Conservation (phyloP, 2,113 vertebrate genomes). For the Chroicocephalus ridibundus region DNA sequence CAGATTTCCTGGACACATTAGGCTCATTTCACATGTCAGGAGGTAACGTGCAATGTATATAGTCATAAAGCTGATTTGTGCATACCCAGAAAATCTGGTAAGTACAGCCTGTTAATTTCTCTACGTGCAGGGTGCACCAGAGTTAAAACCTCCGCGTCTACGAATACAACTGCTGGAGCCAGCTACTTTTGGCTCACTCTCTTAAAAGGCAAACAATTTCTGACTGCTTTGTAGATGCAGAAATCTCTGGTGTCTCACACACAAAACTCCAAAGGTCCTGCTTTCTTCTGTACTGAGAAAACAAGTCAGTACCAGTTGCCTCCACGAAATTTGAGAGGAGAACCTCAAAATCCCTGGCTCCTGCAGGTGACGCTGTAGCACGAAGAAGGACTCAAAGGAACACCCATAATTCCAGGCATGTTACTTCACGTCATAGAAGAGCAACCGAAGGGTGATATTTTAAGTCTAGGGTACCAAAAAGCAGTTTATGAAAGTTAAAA, state of each 20-base stretch:
- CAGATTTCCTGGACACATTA: not conserved
- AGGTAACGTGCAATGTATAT: not conserved
- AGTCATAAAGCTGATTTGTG: not conserved
- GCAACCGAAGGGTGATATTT: not conserved
- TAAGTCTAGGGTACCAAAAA: not conserved
- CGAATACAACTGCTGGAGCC: not conserved
- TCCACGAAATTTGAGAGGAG: not conserved
- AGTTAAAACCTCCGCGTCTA: not conserved
- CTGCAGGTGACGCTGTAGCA: not conserved
- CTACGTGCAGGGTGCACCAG: not conserved
- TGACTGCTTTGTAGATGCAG: not conserved
- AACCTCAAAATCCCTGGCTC: not conserved
- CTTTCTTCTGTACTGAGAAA: not conserved
- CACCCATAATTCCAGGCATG: not conserved
- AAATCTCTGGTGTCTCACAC: not conserved
- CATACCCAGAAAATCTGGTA: not conserved
- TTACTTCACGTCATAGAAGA: not conserved
- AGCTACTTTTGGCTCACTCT: not conserved
- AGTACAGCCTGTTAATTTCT: not conserved
- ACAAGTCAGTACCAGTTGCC: not conserved
- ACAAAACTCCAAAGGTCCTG: not conserved
- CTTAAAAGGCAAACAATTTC: not conserved
- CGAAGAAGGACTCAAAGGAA: not conserved
- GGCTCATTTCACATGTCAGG: not conserved
- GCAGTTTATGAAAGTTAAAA: not conserved